Base-by-base conservation (phyloP, 2,888 invertebrate genomes). In the Lepeophtheirus nordmannii region DNA sequence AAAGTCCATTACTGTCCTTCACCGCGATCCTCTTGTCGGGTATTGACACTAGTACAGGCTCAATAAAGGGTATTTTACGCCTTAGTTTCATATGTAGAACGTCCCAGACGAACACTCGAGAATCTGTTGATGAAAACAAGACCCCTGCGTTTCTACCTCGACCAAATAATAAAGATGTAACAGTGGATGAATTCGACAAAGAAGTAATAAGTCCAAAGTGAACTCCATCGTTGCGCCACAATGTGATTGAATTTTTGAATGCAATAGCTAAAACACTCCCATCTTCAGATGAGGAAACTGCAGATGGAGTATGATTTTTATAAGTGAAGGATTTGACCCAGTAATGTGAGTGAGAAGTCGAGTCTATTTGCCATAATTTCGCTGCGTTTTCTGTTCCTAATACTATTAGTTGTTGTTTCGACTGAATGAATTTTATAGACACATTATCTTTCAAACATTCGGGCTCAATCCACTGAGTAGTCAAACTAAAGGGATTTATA, bases 301-400 rank as follows among this genome's bases (percentile, higher is more conserved):
- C 53, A 2, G 53, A n/a, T 5, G 53, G 53, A 46, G 53, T n/a
- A 17, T 46, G 17, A 17, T 46, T 46, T 46, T 46, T 46, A 17
- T 46, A 46, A n/a, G 53, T 46, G 53, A 46, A 46, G 53, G 53
- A 46, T 8, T 46, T 46, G 53, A 46, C 53, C 53, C 53, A 46
- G 53, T 46, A 46, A 8, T 46, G 53, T 7, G 30, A 30, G 30
- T 30, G 30, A 46, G 14, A 17, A 46, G 14, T 17, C 2, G 53
- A 17, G 53, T 46, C 53, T 14, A 46, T 46, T 46, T 46, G 53
- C 53, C 53, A 46, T 14, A 46, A 8, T 17, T 46, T 46, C 14
- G 53, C 53, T 17, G 53, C 53, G 8, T 46, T 46, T 46, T 46
- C 53, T 46, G 53, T 46, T 8, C 53, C 53, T 17, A 46, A 46